Conservation (phyloP, 1,140 invertebrate species). For the Lepidurus packardi region DNA sequence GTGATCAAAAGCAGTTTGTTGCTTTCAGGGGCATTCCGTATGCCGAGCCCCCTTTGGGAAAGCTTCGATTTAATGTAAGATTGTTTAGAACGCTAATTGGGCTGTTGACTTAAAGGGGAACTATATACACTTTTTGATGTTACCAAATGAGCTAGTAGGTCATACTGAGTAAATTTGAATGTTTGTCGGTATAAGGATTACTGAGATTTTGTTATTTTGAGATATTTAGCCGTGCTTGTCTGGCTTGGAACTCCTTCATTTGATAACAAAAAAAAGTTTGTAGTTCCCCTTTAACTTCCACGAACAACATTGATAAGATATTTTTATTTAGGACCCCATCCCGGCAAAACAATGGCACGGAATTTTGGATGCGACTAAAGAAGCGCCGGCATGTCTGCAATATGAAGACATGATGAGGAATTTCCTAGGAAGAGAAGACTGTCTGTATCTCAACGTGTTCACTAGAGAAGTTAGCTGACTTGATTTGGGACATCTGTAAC, state of each 20-base stretch:
- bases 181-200: too few species aligned
- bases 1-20: neutral
- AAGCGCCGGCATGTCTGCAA: constrained; percentile 26
- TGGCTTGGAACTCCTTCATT: too few species aligned
- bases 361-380: constrained; percentile 27
- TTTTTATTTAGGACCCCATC: constrained; percentile 26
- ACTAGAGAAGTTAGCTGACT: constrained; percentile 22
- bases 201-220: too few species aligned
- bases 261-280: too few species aligned
- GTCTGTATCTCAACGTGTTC: constrained; percentile 37
- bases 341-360: constrained; percentile 25
- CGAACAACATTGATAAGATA: neutral
- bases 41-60: constrained; percentile 25
- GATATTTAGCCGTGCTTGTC: too few species aligned
- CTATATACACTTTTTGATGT: neutral
- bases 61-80: constrained; percentile 25
- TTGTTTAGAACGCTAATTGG: neutral
- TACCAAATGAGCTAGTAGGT: neutral
- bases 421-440: constrained; percentile 35
- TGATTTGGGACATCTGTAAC: neutral
- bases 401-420: constrained; percentile 22
- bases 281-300: neutral
- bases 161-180: too few species aligned
- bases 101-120: neutral
- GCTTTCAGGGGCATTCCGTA: constrained; percentile 28